Base-by-base conservation (phyloP, 2,888 invertebrate genomes). In the Tetanocera ferruginea region DNA sequence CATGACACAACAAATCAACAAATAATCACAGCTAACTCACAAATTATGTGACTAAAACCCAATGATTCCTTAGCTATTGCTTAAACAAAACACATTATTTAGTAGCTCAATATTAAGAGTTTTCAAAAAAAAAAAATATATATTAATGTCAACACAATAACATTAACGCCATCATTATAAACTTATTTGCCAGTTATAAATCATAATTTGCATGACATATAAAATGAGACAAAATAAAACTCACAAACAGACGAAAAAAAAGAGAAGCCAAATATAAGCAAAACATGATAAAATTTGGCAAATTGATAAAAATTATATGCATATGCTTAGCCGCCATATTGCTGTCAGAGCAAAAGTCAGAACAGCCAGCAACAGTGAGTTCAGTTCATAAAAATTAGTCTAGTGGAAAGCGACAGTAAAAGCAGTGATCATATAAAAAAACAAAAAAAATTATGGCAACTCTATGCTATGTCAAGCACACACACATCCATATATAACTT, bases 231-330 rank as follows among this genome's bases (percentile, higher is more conserved):
- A 11, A 23, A 28, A 23, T 5, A 28, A 60, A 23, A 37, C 19
- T 66, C 37, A 11, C 5, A 5, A 23, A n/a, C 5, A 34, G 37
- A 43, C n/a, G 17, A 8, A 6, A 23, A 23, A 9, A 49, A 67
- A 23, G 28, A 52, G 55, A 31, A 70, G 31, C 55, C 23, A 25
- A 69, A 51, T 11, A 25, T 34, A 5, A 17, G n/a, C 31, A 9
- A 71, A 34, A 52, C n/a, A 5, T n/a, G n/a, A n/a, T 6, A 25
- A 28, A 34, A 3, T 74, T 64, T 51, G 64, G 64, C 64, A 74
- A 74, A 74, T 74, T 74, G 74, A 64, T 52, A 74, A 64, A 74
- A 74, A 74, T 74, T 64, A 52, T 52, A 52, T 31, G 52, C 34
- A 49, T 52, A n/a, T 64, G 49, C 19, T 14, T 37, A 34, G 57